These are phyloP conservation scores for Leptodirus hochenwartii DNA, from an alignment of 2,888 invertebrate species.

Conservation along the genomic window DNA sequence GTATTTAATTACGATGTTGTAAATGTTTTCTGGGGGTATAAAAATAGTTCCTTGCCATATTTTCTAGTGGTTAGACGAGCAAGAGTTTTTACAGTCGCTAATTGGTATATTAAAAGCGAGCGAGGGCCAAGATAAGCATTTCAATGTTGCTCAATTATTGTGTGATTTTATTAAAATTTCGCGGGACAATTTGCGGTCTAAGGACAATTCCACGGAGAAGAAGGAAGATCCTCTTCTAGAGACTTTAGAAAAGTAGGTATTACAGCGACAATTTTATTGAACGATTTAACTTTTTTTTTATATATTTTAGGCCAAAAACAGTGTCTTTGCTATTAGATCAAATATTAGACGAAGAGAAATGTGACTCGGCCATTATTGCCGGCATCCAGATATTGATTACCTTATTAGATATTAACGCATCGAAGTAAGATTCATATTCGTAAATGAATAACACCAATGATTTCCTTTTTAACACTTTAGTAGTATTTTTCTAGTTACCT, in stretches of 20 bases:
- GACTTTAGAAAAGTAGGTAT: conserved; percentile 52
- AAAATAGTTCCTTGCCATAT: neutral
- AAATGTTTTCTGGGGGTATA: neutral
- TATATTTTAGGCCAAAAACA: conserved; percentile 31
- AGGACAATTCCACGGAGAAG: conserved; percentile 36
- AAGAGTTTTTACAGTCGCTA: conserved; percentile 70
- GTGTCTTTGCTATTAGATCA: conserved; percentile 52
- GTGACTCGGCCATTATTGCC: conserved; percentile 55
- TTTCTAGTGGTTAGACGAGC: conserved; percentile 73
- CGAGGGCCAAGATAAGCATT: conserved; percentile 56
- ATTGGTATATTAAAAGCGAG: conserved; percentile 43
- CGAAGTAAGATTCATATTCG: conserved; percentile 22
- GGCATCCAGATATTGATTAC: conserved; percentile 65
- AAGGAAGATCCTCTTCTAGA: conserved; percentile 54
- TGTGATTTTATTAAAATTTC: conserved; percentile 65
- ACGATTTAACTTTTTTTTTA: conserved; percentile 4
- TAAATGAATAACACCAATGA: neutral
- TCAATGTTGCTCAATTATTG: conserved; percentile 74
- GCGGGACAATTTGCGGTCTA: conserved; percentile 37
- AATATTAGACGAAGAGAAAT: conserved; percentile 47
- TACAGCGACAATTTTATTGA: neutral
- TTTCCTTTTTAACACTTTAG: conserved; percentile 2
- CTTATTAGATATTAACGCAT: conserved; percentile 38
- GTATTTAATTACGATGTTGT: conserved; percentile 6
- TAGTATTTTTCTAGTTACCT: conserved; percentile 5